Evolutionary conservation across 30 jellyfish, hydroid and myxozoan genomes (phyloP).

Genomic region (Mastigias papua): DNA sequence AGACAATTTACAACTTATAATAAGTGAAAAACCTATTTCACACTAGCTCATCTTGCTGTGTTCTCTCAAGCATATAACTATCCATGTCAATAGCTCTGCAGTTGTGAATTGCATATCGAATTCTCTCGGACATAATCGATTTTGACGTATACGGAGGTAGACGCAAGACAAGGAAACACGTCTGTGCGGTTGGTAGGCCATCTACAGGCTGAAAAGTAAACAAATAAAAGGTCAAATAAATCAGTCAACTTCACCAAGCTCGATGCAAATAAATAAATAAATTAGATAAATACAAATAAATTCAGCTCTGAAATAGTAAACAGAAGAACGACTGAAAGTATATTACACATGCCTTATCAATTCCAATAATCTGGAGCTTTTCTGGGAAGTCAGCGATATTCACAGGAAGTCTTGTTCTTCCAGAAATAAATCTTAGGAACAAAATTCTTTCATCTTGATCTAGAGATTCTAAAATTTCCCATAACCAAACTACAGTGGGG

Average conservation of each 20-base stretch:
- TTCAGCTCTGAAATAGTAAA: no score
- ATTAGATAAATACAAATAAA: no score
- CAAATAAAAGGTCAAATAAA: no score
- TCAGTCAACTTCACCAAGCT: no score
- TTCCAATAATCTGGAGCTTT: slow-evolving; percentile 89
- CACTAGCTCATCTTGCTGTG: slow-evolving; percentile 24
- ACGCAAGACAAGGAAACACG: slow-evolving; percentile 92
- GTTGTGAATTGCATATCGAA: slow-evolving; percentile 90
- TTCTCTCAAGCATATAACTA: slow-evolving; percentile 81
- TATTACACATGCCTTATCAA: slow-evolving; percentile 65
- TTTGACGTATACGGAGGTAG: slow-evolving; percentile 89
- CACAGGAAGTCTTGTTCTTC: slow-evolving; percentile 90
- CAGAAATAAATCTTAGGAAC: slow-evolving; percentile 94
- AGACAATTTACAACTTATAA: not conserved
- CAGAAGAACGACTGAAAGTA: no score
- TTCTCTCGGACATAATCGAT: slow-evolving; percentile 76
- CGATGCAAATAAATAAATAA: no score
- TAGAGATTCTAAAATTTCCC: slow-evolving; percentile 86
- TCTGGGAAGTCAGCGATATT: slow-evolving; percentile 90
- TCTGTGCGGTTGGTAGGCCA: slow-evolving; percentile 98
- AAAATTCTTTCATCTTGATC: slow-evolving; percentile 73
- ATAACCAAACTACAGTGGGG: slow-evolving; percentile 75
- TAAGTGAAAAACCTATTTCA: not conserved
- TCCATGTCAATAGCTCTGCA: slow-evolving; percentile 97
- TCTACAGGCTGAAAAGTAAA: slow-evolving; percentile 74